Evolutionary conservation across 2,797 vertebrate species (phyloP).

Genomic region (Orestias chungarensis): DNA sequence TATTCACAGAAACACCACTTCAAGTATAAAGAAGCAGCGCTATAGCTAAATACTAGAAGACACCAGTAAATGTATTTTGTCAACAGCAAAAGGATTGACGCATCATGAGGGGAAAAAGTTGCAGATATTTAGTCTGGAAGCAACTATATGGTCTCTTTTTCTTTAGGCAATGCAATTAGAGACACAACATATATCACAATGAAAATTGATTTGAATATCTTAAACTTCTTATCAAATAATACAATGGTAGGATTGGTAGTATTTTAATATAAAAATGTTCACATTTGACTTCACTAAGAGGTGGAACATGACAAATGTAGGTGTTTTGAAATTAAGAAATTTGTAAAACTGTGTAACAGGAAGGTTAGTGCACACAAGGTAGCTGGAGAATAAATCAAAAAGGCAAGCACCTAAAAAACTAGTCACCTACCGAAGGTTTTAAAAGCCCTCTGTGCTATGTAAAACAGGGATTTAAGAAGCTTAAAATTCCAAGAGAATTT

Average conservation of each 20-base stretch:
- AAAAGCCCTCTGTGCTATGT: neutral
- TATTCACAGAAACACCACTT: neutral
- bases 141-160: neutral
- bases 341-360: neutral
- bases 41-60: conserved; percentile 7
- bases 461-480: neutral
- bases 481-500: too few species aligned
- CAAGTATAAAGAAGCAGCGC: neutral
- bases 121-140: neutral
- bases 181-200: neutral
- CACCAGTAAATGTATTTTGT: conserved; percentile 14
- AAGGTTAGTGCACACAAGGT: neutral
- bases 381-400: neutral
- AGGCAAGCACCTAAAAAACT: neutral
- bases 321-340: neutral
- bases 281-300: neutral
- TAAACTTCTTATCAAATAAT: neutral
- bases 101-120: neutral
- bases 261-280: neutral
- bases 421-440: neutral
- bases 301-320: neutral
- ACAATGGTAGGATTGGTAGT: neutral
- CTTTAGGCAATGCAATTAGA: neutral
- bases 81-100: conserved; percentile 15
- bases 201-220: neutral